Evolutionary conservation across 2,888 invertebrate species (phyloP).

Genomic region (Nysson spinosus): DNA sequence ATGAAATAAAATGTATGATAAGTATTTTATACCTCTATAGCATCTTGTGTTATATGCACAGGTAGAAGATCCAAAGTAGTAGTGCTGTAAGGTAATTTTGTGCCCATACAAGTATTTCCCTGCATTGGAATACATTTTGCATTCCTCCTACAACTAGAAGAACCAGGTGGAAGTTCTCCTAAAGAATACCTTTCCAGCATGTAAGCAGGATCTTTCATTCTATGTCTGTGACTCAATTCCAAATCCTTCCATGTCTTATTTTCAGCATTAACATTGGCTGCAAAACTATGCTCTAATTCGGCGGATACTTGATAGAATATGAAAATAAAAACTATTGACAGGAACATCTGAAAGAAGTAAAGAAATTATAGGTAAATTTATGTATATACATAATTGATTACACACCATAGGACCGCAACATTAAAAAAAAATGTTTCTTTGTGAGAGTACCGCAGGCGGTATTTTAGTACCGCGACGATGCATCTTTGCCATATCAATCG

Average conservation of each 20-base stretch:
- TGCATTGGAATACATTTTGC: slow-evolving; percentile 85
- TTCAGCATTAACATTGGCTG: slow-evolving; percentile 55
- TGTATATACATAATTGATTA: too few relatives aligned
- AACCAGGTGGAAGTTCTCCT: slow-evolving; percentile 66
- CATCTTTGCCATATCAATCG: too few relatives aligned
- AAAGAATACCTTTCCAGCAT: slow-evolving; percentile 66
- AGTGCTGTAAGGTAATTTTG: slow-evolving; percentile 86
- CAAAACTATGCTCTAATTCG: slow-evolving; percentile 62
- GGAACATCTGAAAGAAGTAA: slow-evolving; percentile 57
- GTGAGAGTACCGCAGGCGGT: too few relatives aligned
- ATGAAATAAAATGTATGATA: slow-evolving; percentile 6
- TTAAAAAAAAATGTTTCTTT: too few relatives aligned
- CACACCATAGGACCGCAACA: too few relatives aligned
- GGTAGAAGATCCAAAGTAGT: slow-evolving; percentile 88
- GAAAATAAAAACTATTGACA: slow-evolving; percentile 37
- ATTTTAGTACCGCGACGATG: too few relatives aligned
- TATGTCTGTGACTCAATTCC: slow-evolving; percentile 59
- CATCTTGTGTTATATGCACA: slow-evolving; percentile 83
- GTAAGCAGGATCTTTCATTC: slow-evolving; percentile 68
- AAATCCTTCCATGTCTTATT: slow-evolving; percentile 63
- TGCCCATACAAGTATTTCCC: slow-evolving; percentile 85
- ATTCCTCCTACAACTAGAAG: slow-evolving; percentile 81
- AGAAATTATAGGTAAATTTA: too few relatives aligned
- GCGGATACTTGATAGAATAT: slow-evolving; percentile 43
- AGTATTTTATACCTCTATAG: slow-evolving; percentile 47